Evolutionary conservation across 2,113 vertebrate species (phyloP).

Genomic region (Menidia beryllina): DNA sequence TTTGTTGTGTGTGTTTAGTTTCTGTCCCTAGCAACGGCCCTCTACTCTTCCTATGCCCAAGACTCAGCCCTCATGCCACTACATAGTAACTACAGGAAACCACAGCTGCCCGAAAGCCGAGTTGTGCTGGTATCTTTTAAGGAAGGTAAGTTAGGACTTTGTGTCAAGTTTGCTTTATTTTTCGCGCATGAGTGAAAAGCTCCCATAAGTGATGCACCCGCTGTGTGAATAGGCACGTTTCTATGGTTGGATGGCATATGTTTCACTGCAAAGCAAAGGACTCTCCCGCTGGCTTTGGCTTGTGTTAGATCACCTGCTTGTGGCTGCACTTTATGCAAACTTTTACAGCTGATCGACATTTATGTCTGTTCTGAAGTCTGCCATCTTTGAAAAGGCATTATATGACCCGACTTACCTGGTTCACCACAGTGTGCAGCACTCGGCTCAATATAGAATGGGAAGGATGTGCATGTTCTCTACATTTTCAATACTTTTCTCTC

Average conservation of each 20-base stretch:
- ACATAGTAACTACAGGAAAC: slow-evolving; percentile 86
- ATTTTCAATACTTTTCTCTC: slow-evolving; percentile 41
- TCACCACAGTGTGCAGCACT: slow-evolving; percentile 39
- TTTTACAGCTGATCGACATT: slow-evolving; percentile 37
- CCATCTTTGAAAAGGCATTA: slow-evolving; percentile 26
- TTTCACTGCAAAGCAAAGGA: neutral
- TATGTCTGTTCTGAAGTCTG: slow-evolving; percentile 22
- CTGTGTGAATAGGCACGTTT: slow-evolving; percentile 20
- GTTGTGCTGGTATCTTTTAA: slow-evolving; percentile 88
- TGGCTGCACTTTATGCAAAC: slow-evolving; percentile 31
- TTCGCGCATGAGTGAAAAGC: slow-evolving; percentile 27
- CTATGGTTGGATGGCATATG: slow-evolving; percentile 10
- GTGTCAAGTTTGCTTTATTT: slow-evolving; percentile 26
- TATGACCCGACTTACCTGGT: slow-evolving; percentile 36
- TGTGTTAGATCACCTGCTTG: slow-evolving; percentile 37
- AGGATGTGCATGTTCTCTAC: slow-evolving; percentile 58
- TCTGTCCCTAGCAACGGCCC: slow-evolving; percentile 83
- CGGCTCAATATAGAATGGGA: slow-evolving; percentile 31
- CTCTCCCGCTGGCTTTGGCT: slow-evolving; percentile 41
- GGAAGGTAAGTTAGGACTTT: slow-evolving; percentile 83
- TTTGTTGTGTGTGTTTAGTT: slow-evolving; percentile 79
- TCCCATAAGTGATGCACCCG: slow-evolving; percentile 1
- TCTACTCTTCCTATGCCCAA: slow-evolving; percentile 84
- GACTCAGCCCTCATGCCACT: slow-evolving; percentile 83
- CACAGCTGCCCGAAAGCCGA: slow-evolving; percentile 85